Evolutionary conservation across 2,888 invertebrate genomes (phyloP).

Genomic region (Cosmia pyralina): DNA sequence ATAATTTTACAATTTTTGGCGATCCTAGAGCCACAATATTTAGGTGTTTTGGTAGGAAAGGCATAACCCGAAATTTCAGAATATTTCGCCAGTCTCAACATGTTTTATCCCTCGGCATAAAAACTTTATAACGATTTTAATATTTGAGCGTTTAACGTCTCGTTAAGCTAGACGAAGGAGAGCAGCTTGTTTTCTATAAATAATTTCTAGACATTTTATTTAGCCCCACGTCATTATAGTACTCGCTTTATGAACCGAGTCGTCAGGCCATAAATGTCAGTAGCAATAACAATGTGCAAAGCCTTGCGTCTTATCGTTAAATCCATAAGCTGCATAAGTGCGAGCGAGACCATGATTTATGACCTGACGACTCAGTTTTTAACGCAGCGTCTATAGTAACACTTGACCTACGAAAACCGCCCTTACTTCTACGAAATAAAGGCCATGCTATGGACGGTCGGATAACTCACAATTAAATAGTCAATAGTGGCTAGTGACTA

Average conservation of each 20-base stretch:
- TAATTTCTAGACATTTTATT: not conserved
- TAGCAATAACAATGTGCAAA: no score
- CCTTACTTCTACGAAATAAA: constrained; percentile 1
- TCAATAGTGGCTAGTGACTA: no score
- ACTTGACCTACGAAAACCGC: not conserved
- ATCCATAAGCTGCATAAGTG: no score
- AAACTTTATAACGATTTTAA: constrained; percentile 1
- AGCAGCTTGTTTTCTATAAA: not conserved
- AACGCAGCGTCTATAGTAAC: not conserved
- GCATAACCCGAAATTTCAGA: not conserved
- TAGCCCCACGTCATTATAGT: not conserved
- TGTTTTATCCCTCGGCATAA: no score
- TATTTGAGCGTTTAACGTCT: constrained; percentile 13
- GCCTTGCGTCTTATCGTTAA: no score
- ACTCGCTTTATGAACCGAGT: no score
- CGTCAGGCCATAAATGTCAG: no score
- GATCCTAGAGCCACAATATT: not conserved
- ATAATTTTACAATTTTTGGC: constrained; percentile 8
- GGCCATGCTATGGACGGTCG: not conserved
- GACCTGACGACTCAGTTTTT: no score
- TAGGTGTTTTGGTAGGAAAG: not conserved
- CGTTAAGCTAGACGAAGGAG: not conserved
- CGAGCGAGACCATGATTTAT: no score
- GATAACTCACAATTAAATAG: not conserved
- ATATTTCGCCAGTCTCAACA: not conserved